phyloP scores from a whole-genome alignment of 2,113 vertebrate genomes.

The Porphyrio hochstetteri region DNA sequence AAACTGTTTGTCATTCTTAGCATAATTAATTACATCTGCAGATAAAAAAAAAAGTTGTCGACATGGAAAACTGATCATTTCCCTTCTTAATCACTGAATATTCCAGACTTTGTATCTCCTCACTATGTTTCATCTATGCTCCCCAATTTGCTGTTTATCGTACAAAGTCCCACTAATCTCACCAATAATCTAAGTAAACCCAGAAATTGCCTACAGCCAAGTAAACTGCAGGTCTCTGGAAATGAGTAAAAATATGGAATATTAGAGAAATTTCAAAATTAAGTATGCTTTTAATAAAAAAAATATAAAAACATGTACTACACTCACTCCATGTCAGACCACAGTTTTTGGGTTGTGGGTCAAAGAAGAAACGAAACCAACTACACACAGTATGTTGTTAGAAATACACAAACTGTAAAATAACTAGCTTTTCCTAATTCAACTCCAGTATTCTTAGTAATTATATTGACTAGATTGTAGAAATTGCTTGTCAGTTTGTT shows the following conservation, averaged over 20 bases:
- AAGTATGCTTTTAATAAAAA: background rate
- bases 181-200: background rate
- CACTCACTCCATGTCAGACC: background rate
- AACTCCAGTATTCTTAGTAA: background rate
- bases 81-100: background rate
- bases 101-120: background rate
- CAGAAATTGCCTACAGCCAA: background rate
- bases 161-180: background rate
- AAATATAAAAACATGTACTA: background rate
- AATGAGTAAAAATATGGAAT: background rate
- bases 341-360: background rate
- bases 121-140: background rate
- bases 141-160: background rate
- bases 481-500: background rate
- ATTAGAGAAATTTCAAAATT: background rate
- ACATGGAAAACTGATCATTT: background rate
- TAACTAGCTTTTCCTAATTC: background rate
- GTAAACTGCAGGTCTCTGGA: background rate
- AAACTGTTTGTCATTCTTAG: background rate
- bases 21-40: background rate
- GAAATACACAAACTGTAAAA: background rate
- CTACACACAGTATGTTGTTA: background rate
- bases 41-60: background rate
- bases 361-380: background rate
- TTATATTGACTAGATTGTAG: background rate